These are phyloP conservation scores for Actias luna DNA, from an alignment of 2,888 invertebrate genomes.

Conservation along the genomic window DNA sequence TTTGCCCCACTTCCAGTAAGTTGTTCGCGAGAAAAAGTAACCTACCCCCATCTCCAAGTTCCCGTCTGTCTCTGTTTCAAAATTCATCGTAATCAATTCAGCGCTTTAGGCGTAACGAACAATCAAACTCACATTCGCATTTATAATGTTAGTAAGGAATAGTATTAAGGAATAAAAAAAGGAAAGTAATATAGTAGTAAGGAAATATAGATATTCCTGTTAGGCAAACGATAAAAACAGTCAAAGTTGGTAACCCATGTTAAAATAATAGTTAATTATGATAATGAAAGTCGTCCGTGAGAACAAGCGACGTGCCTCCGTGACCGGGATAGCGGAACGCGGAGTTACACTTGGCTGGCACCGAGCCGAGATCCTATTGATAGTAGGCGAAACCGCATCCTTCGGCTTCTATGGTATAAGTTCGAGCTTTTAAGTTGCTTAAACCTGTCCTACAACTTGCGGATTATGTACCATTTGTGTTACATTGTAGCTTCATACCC, in stretches of 20 bases:
- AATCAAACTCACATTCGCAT: too few species aligned
- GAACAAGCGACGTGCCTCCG: background rate
- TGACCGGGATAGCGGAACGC: conserved; percentile 13
- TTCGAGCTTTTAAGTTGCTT: background rate
- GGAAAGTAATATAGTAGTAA: too few species aligned
- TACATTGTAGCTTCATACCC: background rate
- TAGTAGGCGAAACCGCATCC: background rate
- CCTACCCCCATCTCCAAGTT: too few species aligned
- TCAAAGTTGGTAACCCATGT: background rate
- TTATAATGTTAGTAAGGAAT: too few species aligned
- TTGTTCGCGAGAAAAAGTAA: too few species aligned
- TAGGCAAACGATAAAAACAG: background rate
- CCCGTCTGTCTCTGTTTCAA: too few species aligned
- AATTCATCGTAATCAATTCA: too few species aligned
- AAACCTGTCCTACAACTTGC: background rate
- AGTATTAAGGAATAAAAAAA: too few species aligned
- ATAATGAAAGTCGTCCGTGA: background rate
- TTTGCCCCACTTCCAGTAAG: too few species aligned
- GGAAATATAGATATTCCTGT: too few species aligned
- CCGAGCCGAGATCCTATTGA: background rate
- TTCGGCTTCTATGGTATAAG: background rate
- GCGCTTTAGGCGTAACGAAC: too few species aligned
- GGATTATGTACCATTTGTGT: background rate
- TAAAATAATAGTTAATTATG: background rate
- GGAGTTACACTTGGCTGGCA: background rate